Evolutionary conservation across 2,797 vertebrate species (phyloP), one percentile per base, ranked within the genome.

Genomic region (Coendou prehensilis): DNA sequence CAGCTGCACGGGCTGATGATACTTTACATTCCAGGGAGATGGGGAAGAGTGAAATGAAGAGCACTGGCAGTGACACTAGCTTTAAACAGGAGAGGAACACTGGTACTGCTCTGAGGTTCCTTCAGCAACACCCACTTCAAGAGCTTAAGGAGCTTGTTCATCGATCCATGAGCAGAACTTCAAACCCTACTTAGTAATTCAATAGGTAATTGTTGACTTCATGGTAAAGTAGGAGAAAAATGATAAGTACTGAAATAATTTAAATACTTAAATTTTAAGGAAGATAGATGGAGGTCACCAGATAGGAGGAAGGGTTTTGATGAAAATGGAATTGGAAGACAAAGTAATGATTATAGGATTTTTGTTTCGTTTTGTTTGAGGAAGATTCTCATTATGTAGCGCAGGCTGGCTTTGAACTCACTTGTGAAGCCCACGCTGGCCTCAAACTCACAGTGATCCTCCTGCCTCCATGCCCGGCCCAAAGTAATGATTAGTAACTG

Each of bases 211-310:
- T 90, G 9, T 75, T 82, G 30, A 87, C 54, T 94, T 50, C 41
- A 45, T 91, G 28, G 73, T 82, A 14, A 64, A 85, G 87, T 13
- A 83, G 14, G 64, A 89, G 71, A 89, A 93, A 85, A 95, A 41
- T 73, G 61, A 69, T 63, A 79, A 84, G 11, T 61, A 33, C 57
- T 93, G 41, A 75, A 93, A 81, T 64, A 91, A 4, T 14, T 63
- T 63, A 28, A 64, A 64, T 64, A 33, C 30, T 93, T 94, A 85
- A 91, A 73, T 90, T 93, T 94, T 75, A 78, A 84, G 71, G 17
- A 87, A 18, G 10, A 59, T 20, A 61, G 30, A 30, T 91, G 47
- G 57, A 50, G 26, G 10, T 93, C 57, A 41, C 88, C 14, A 63
- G 33, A 23, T 94, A 9, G 17, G 28, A 20, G n/a, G 6, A 69